Percentiles rank a stretch among this genome's conserved stretches.
Conservation (phyloP, 2,113 vertebrate genomes). For the Lepisosteus oculatus region DNA sequence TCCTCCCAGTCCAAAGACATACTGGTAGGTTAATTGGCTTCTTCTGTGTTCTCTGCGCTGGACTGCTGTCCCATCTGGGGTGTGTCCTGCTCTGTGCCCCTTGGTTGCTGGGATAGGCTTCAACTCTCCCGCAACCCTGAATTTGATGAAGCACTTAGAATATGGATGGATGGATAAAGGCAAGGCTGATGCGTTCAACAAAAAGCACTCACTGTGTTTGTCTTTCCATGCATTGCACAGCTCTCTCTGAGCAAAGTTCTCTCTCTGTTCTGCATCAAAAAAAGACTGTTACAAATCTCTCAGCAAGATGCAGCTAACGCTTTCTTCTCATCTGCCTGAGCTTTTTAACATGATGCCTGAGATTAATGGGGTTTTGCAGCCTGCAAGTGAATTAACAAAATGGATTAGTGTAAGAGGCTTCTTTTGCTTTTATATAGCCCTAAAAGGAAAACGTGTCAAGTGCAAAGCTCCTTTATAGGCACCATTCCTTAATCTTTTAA, state of each 20-base stretch:
- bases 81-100: too few species aligned
- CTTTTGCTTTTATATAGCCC: not conserved
- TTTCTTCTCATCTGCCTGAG: not conserved
- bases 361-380: not conserved
- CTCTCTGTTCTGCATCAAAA: not conserved
- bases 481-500: not conserved
- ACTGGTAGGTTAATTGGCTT: too few species aligned
- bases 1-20: too few species aligned
- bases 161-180: too few species aligned
- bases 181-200: too few species aligned
- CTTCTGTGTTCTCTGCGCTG: too few species aligned
- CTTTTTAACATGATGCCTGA: not conserved
- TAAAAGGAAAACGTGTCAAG: not conserved
- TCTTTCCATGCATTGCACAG: too few species aligned
- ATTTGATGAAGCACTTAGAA: too few species aligned
- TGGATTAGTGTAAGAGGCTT: not conserved
- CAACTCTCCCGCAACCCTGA: too few species aligned
- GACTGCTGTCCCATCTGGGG: too few species aligned
- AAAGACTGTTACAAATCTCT: not conserved
- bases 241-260: not conserved
- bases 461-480: not conserved
- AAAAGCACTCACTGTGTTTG: too few species aligned
- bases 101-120: too few species aligned
- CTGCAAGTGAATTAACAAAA: not conserved
- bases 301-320: not conserved